Base-by-base conservation (phyloP, 1,140 invertebrate species). In the Pachyrhynchus sulphureomaculatus region DNA sequence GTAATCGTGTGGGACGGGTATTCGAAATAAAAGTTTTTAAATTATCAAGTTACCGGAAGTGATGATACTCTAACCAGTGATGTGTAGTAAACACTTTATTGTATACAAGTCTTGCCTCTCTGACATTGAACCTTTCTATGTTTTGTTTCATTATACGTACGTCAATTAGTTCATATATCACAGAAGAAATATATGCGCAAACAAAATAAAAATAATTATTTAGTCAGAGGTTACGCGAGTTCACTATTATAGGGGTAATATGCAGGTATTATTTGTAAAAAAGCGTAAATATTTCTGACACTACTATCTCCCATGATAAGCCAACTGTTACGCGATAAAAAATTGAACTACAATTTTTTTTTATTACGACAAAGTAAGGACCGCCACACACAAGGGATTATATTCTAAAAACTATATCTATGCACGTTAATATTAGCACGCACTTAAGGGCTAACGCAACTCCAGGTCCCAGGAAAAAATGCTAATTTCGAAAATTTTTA, bases 11-110 rank as follows among this genome's bases (percentile, higher is more conserved):
- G 32, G 47, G 47, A 32, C 48, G 48, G 29, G 34, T 21, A 42
- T 26, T 42, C 20, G 8, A 15, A 26, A 48, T 20, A 48, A 42
- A 49, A n/a, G 32, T 53, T 39, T 17, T n/a, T 55, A 42, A 29
- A 55, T 55, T 55, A 55, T 55, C 52, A 55, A 55, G 15, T 36
- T 42, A 53, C 10, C 37, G 52, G 52, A 55, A 55, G 52, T 44
- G 52, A 55, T 55, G 41, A 55, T 55, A 55, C 39, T 44, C n/a
- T 15, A 55, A 42, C 37, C 52, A 55, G 21, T 55, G 36, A 42
- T 55, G 52, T 55, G 39, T 55, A 42, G 23, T 42, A 55, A 55
- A 24, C 36, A 32, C 34, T 26, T 41, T 53, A 39, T 53, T 20
- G 20, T 23, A 29, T 29, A 32, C 29, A 49, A 32, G 48, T 51